Percentiles rank a stretch among this genome's conserved stretches.
These are phyloP conservation scores for Heliopora coerulea DNA, from an alignment of 92 coral and sea anemone species.

Conservation along the genomic window DNA sequence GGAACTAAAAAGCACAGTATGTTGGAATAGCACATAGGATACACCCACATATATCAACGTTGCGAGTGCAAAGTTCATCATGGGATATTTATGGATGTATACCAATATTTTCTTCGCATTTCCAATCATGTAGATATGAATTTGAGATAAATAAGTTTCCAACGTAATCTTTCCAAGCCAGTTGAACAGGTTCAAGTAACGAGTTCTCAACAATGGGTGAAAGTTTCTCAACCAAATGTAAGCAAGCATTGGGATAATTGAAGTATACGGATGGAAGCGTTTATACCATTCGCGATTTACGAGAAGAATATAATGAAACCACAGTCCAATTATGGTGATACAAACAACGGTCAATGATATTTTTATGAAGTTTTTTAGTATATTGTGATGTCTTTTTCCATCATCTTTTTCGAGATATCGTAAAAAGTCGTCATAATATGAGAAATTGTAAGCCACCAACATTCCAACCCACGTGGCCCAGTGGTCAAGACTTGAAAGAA, in stretches of 20 bases:
- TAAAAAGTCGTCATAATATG: constrained; percentile 81
- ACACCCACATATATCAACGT: constrained; percentile 71
- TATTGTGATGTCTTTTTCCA: constrained; percentile 47
- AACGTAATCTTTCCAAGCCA: constrained; percentile 95
- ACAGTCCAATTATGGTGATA: constrained; percentile 56
- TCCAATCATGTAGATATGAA: constrained; percentile 96
- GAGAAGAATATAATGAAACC: constrained; percentile 77
- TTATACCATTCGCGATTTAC: constrained; percentile 67
- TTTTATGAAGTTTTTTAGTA: constrained; percentile 58
- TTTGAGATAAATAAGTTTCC: constrained; percentile 92
- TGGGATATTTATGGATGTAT: constrained; percentile 83
- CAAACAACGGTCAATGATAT: constrained; percentile 47
- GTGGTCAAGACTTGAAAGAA: constrained; percentile 74
- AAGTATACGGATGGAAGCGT: constrained; percentile 76
- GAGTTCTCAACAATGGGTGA: constrained; percentile 71
- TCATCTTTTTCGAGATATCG: constrained; percentile 67
- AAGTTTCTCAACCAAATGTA: constrained; percentile 86
- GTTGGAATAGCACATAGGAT: constrained; percentile 87
- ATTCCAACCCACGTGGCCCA: constrained; percentile 92
- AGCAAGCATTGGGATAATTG: constrained; percentile 73
- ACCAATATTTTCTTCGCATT: constrained; percentile 70
- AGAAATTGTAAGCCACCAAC: constrained; percentile 95
- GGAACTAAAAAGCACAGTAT: constrained; percentile 88
- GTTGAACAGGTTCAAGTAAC: constrained; percentile 78
- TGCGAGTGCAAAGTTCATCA: constrained; percentile 88